Evolutionary conservation across 2,113 vertebrate genomes (phyloP).

Genomic region (Ictalurus punctatus): DNA sequence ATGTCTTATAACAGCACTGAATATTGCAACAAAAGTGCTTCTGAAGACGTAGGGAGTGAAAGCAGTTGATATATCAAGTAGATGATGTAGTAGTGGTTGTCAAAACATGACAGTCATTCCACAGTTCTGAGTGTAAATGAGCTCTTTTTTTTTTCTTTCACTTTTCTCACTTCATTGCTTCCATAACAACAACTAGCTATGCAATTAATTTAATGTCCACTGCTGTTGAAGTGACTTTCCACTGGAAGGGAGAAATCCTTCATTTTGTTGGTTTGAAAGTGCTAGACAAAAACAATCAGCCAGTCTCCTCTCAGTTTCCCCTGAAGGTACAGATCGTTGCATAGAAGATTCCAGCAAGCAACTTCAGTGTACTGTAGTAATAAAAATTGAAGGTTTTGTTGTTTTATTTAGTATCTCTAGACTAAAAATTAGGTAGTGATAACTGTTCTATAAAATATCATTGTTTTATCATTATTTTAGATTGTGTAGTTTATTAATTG

Average conservation of each 20-base stretch:
- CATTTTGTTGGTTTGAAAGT: neutral
- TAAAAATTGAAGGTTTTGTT: neutral
- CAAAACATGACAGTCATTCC: neutral
- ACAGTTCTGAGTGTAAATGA: neutral
- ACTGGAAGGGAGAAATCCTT: constrained; percentile 1
- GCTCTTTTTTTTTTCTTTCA: neutral
- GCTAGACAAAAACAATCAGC: neutral
- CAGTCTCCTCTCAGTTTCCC: too few species aligned
- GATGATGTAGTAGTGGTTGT: neutral
- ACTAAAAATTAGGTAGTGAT: neutral
- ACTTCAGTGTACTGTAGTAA: neutral
- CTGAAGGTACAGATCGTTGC: neutral
- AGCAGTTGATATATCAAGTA: neutral
- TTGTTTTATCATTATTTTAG: neutral
- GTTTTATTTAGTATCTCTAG: neutral
- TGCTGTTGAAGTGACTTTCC: neutral
- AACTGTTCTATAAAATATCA: neutral
- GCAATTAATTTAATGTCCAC: neutral
- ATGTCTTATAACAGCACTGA: neutral
- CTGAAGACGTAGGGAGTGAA: neutral
- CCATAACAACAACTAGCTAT: neutral
- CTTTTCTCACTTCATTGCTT: neutral
- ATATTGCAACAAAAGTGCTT: neutral
- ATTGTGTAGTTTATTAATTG: neutral
- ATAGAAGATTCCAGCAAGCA: neutral